Base-by-base conservation (phyloP, 1,140 invertebrate species). In the Spodoptera frugiperda region DNA sequence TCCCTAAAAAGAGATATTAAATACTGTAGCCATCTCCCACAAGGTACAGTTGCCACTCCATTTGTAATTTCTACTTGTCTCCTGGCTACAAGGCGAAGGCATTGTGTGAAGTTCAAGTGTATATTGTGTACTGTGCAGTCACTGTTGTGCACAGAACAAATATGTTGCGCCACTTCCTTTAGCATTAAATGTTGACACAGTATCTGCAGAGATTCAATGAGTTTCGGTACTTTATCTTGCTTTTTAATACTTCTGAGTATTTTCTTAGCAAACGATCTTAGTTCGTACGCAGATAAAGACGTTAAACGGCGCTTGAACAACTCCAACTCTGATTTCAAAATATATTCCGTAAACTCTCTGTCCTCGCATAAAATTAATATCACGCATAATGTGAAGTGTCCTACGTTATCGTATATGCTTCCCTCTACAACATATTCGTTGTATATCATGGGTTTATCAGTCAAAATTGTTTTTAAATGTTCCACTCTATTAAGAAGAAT, bases 341-440 rank as follows among this genome's bases (percentile, higher is more conserved):
- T 80, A 78, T 86, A 83, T 15, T 87, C 76, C 30, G 81, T 81
- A 49, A 94, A 86, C 15, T 84, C 85, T 11, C 59, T 67, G 76
- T 87, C 87, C 61, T 82, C 73, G 30, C 82, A 71, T 48, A 92
- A 72, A 65, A 85, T 86, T 46, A 84, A 77, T n/a, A 90, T 76
- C 82, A 94, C 92, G 89, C 95, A 94, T n/a, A 95, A 82, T 77
- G 91, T 91, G 84, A 95, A 96, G 82, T 96, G 95, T 68, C 95
- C 95, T 61, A 95, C 89, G 76, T 91, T 94, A 79, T 96, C 95
- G 65, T 95, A 94, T 12, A 88, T 59, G 65, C 95, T 95, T 80
- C 94, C 95, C 86, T 96, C 95, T n/a, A 95, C 82, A 61, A 95
- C 88, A 89, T 95, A 96, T 87, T 96, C 94, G 55, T 87, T 89